Base-by-base conservation (phyloP, 1,140 invertebrate species). In the Temnothorax curvispinosus region DNA sequence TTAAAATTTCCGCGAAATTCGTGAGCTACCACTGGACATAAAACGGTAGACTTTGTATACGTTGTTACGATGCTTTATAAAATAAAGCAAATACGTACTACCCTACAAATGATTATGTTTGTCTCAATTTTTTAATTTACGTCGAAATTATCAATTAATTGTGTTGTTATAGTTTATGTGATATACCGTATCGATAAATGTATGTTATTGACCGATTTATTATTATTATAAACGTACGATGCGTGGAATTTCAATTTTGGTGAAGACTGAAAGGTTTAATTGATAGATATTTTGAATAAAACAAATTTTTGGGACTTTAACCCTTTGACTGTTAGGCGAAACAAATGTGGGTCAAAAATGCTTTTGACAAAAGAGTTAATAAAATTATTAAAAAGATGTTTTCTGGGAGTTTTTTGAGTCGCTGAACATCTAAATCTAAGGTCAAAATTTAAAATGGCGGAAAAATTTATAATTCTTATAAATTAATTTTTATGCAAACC, bases 41-140 rank as follows among this genome's bases (percentile, higher is more conserved):
- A 27, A 27, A 18, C 21, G 21, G 9, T 44, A 71, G 71, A 21
- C 21, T 60, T 35, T 56, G 71, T 74, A 74, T 15, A 74, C 32
- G 32, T 52, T 72, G 50, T 54, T 72, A 72, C 15, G 32, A 74
- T 54, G 18, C 18, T 56, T 56, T 38, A 11, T 18, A n/a, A 38
- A 56, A 74, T 56, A 74, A 72, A 54, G 69, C 50, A 38, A 74
- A 56, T 56, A 56, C 32, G n/a, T 56, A 74, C 4, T 2, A 38
- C 15, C 13, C 38, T 44, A 27, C 32, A 21, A 21, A 27, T 27
- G 3, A 6, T 21, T 41, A 41, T 75, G 21, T 15, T 76, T 58
- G 38, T 41, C 38, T 41, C 7, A 74, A 21, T 35, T n/a, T 32
- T 54, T 72, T 27, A 69, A 69, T 50, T 69, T 72, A n/a, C 0